phyloP scores from a whole-genome alignment of 2,888 invertebrate genomes.

The Drosophila paracracens region DNA sequence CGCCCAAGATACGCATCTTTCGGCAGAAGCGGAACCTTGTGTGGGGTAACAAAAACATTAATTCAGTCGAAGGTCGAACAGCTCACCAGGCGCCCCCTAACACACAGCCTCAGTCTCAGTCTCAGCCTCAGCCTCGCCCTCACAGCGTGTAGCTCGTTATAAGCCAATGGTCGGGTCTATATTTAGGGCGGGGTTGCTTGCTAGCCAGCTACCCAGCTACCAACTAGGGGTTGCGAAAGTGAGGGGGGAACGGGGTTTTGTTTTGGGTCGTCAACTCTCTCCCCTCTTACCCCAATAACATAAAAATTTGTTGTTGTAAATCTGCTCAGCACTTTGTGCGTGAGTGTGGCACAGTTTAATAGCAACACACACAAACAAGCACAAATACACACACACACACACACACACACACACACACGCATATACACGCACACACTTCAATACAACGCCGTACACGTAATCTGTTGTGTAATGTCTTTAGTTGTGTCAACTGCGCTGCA shows the following conservation, averaged over 20 bases:
- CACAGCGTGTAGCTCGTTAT: constrained; percentile 40
- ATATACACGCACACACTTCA: constrained; percentile 28
- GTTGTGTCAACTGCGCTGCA: constrained; percentile 79
- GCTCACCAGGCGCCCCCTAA: background rate
- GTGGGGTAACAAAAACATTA: constrained; percentile 53
- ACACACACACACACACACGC: constrained; percentile 12
- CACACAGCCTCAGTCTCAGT: background rate
- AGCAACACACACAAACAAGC: constrained; percentile 37
- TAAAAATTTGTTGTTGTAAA: constrained; percentile 81
- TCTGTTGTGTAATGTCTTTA: constrained; percentile 83
- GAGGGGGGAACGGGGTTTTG: constrained; percentile 2
- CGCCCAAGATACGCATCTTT: constrained; percentile 70
- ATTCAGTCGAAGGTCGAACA: constrained; percentile 57
- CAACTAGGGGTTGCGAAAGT: background rate
- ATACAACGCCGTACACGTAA: constrained; percentile 70
- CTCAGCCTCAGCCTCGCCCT: background rate
- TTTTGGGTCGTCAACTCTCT: constrained; percentile 43
- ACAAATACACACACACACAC: constrained; percentile 12
- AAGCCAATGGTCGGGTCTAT: constrained; percentile 23
- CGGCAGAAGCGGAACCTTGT: background rate
- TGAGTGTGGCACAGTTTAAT: constrained; percentile 66
- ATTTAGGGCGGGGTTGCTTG: background rate
- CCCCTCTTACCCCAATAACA: constrained; percentile 55
- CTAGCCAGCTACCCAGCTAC: background rate
- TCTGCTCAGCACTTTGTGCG: constrained; percentile 71